Percentiles rank a stretch among this genome's conserved stretches.
phyloP scores from a whole-genome alignment of 1,140 invertebrate genomes.

The Drosophila sechellia region DNA sequence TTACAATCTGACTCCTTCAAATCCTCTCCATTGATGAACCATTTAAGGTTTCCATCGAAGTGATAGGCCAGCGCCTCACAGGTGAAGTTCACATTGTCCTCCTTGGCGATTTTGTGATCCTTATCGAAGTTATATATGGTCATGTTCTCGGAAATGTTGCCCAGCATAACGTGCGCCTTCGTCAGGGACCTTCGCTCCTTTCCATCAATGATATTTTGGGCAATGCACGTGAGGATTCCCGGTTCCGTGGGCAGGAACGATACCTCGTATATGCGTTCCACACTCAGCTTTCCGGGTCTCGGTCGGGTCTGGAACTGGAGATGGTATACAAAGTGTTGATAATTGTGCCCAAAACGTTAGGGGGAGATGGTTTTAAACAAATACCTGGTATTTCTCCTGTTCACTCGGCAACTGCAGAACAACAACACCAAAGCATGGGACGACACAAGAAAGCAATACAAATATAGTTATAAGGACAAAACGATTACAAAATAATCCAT shows the following conservation, averaged over 20 bases:
- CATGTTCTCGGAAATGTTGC: conserved; percentile 69
- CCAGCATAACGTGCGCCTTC: conserved; percentile 61
- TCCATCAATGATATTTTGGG: conserved; percentile 62
- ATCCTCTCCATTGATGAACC: conserved; percentile 72
- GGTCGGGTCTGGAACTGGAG: conserved; percentile 51
- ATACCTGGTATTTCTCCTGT: conserved; percentile 16
- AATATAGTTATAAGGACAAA: background rate
- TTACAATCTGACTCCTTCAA: conserved; percentile 39
- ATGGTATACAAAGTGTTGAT: background rate
- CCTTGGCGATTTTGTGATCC: conserved; percentile 84
- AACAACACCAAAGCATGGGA: conserved; percentile 7
- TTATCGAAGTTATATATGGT: conserved; percentile 60
- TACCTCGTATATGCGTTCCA: conserved; percentile 66
- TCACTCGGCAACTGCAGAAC: conserved; percentile 7
- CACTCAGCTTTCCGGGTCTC: conserved; percentile 34
- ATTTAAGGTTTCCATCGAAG: conserved; percentile 84
- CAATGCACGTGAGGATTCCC: conserved; percentile 79
- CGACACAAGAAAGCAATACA: conserved; percentile 17
- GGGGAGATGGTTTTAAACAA: background rate
- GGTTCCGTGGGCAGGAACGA: conserved; percentile 68
- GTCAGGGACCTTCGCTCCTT: conserved; percentile 14
- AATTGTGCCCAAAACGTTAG: background rate
- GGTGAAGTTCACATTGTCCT: conserved; percentile 85
- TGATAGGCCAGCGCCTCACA: conserved; percentile 87
- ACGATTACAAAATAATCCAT: too few species aligned